Conservation (phyloP, 2,113 vertebrate species). For the Neotragus moschatus region DNA sequence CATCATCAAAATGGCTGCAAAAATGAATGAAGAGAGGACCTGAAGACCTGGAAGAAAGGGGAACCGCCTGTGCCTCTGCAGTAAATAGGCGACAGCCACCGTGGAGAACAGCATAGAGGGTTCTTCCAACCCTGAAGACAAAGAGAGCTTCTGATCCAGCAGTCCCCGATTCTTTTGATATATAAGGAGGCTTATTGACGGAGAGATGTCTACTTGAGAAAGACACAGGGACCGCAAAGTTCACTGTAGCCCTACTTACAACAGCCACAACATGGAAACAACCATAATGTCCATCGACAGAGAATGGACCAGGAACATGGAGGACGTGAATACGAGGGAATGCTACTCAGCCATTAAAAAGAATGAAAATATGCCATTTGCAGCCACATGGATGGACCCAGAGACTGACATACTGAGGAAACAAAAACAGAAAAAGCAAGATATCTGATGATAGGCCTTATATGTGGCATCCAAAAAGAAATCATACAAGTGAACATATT, state of each 20-base stretch:
- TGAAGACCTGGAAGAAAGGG: neutral
- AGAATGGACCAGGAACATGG: neutral
- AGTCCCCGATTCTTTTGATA: neutral
- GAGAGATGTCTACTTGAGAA: neutral
- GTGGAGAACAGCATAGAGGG: neutral
- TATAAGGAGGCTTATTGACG: neutral
- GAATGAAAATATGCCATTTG: neutral
- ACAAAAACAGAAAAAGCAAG: neutral
- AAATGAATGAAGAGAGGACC: neutral
- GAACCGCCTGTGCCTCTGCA: fast-evolving
- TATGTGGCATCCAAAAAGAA: neutral
- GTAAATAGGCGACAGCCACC: neutral
- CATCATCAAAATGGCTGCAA: neutral
- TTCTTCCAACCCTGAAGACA: neutral
- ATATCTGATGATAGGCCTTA: neutral
- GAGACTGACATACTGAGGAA: neutral
- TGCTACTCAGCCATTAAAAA: neutral
- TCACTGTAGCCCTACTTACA: neutral
- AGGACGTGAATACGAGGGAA: fast-evolving
- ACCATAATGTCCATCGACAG: neutral
- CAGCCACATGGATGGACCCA: neutral
- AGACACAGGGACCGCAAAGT: neutral
- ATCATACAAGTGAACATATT: neutral
- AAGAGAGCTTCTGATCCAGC: neutral
- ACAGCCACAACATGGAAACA: neutral